These are phyloP conservation scores for Drosophila pullipes DNA, from an alignment of 2,888 invertebrate species.

Conservation along the genomic window DNA sequence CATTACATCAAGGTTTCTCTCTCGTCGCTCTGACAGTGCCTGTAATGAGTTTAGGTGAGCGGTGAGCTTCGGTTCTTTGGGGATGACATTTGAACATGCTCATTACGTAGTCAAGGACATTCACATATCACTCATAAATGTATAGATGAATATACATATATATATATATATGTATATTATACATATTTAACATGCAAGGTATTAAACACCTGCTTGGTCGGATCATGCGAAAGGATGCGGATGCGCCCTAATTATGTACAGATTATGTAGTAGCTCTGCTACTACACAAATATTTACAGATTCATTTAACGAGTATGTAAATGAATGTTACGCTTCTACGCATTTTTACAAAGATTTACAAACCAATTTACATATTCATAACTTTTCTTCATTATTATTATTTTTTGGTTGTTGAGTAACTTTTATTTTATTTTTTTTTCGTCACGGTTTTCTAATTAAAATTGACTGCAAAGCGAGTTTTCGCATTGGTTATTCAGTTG, in stretches of 20 bases:
- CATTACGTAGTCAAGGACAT: constrained; percentile 57
- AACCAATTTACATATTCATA: constrained; percentile 74
- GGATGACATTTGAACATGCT: constrained; percentile 62
- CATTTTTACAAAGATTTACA: constrained; percentile 67
- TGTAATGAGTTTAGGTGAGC: constrained; percentile 59
- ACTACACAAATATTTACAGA: constrained; percentile 70
- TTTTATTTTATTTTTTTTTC: background rate
- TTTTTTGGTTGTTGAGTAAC: constrained; percentile 10
- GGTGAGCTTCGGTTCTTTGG: constrained; percentile 15
- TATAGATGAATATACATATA: background rate
- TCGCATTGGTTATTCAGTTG: constrained; percentile 38
- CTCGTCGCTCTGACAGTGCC: constrained; percentile 9
- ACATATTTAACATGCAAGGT: constrained; percentile 52
- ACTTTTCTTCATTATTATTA: constrained; percentile 45
- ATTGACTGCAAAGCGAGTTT: constrained; percentile 56
- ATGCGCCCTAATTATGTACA: constrained; percentile 64
- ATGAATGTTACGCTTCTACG: constrained; percentile 64
- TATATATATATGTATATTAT: constrained; percentile 5
- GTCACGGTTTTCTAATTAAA: constrained; percentile 59
- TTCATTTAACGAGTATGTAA: constrained; percentile 59
- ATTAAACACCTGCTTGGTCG: constrained; percentile 31
- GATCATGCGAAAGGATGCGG: constrained; percentile 65
- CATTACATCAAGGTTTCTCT: constrained; percentile 47
- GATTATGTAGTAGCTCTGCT: constrained; percentile 6
- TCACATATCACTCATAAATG: constrained; percentile 35